Base-by-base conservation (phyloP, 1,140 invertebrate genomes). In the Nasonia vitripennis region DNA sequence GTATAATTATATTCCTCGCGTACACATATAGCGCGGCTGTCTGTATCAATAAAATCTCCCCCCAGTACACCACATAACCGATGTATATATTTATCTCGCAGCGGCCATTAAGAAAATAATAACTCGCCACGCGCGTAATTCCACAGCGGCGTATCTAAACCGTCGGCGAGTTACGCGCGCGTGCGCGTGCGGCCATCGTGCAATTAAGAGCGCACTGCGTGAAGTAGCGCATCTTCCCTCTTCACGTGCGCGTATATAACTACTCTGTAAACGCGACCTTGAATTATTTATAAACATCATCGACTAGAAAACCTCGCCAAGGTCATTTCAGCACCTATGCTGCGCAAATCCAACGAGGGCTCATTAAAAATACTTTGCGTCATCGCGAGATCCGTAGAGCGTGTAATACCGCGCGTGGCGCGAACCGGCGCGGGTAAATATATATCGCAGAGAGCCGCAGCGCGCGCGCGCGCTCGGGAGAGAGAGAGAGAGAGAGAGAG, bases 281-380 rank as follows among this genome's bases (percentile, higher is more conserved):
- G 87, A 87, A 88, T 89, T 87, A 88, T 88, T 87, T 87, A 27
- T 10, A 48, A 48, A 48, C 34, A 45, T 45, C 11, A 81, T 81
- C 41, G 41, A 81, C 11, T 81, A 71, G 78, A 4, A 71, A 14
- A 81, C 71, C 45, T 37, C 14, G 7, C 11, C 62, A 71, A 71
- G 14, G 31, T 41, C 55, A 7, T 17, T 20, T 62, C 55, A 17
- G 11, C 45, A 48, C n/a, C 67, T 27, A 27, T 2, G 1, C 27
- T 4, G 23, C 62, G 62, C 11, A 4, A 0, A n/a, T 20, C n/a
- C n/a, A 0, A 67, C 7, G 14, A 11, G 62, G 41, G 6, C 41
- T 0, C 10, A 20, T 51, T 78, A 55, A 55, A 62, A 68, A 67
- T 31, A 4, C 45, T 68, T 11, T 2, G 12, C 74, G 12, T 51